A percentile compares a stretch with the other conserved stretches of the same genome.
phyloP scores from a whole-genome alignment of 2,113 vertebrate species.

The Aphelocoma coerulescens region DNA sequence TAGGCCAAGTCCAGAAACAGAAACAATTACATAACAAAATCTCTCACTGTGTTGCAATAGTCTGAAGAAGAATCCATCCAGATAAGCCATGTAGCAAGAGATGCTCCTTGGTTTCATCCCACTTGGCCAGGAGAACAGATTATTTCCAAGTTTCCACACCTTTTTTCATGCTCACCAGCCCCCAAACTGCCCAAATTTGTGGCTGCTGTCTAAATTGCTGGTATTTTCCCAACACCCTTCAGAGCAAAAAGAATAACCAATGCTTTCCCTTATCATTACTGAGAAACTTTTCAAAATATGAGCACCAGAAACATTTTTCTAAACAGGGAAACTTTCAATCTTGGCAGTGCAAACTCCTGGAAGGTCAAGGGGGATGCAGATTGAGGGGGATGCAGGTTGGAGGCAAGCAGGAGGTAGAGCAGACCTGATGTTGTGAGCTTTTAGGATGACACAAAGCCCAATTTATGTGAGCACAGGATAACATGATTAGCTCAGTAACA shows the following conservation, averaged over 20 bases:
- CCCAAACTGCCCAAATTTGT: background rate
- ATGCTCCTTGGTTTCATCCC: background rate
- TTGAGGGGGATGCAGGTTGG: background rate
- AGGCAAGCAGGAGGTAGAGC: background rate
- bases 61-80: background rate
- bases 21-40: background rate
- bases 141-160: background rate
- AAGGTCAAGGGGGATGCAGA: background rate
- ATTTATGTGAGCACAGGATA: background rate
- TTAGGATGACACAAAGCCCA: background rate
- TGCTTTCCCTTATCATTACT: background rate
- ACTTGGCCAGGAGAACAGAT: background rate
- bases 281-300: background rate
- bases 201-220: background rate
- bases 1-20: background rate
- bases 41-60: background rate
- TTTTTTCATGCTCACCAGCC: background rate
- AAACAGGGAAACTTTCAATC: background rate
- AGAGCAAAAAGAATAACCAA: background rate
- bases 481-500: background rate
- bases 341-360: background rate
- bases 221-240: background rate
- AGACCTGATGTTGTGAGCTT: background rate
- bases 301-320: background rate
- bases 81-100: background rate